These are phyloP conservation scores for Toxostoma redivivum DNA, from an alignment of 2,113 vertebrate genomes.

Conservation along the genomic window DNA sequence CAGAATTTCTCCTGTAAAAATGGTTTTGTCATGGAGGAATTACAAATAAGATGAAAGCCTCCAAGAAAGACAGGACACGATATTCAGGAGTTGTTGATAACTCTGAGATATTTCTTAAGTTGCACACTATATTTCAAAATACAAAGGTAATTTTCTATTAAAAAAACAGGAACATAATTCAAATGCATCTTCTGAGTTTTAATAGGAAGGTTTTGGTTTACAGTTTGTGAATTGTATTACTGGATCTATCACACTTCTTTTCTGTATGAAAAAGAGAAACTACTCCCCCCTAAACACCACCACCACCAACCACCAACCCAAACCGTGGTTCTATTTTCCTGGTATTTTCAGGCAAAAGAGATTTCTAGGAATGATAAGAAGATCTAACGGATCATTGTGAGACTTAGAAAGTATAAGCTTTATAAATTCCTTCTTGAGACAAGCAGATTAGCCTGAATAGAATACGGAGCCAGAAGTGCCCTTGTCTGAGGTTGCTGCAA, in stretches of 20 bases:
- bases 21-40: background rate
- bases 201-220: background rate
- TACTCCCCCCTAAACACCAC: background rate
- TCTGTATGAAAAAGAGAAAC: background rate
- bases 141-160: background rate
- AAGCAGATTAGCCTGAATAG: slow-evolving; percentile 8
- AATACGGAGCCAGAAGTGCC: background rate
- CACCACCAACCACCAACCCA: background rate
- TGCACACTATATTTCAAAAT: background rate
- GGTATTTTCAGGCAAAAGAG: background rate
- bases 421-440: background rate
- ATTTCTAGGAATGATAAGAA: background rate
- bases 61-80: background rate
- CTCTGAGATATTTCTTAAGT: background rate
- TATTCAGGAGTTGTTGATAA: background rate
- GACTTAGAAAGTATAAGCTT: slow-evolving; percentile 6
- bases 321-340: background rate
- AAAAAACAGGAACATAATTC: background rate
- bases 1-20: background rate
- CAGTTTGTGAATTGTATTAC: background rate
- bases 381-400: background rate
- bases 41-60: background rate
- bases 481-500: background rate
- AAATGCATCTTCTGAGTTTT: background rate
- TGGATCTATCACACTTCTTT: background rate